These are phyloP conservation scores for Cyaniris semiargus DNA, from an alignment of 2,888 invertebrate species.

Conservation along the genomic window DNA sequence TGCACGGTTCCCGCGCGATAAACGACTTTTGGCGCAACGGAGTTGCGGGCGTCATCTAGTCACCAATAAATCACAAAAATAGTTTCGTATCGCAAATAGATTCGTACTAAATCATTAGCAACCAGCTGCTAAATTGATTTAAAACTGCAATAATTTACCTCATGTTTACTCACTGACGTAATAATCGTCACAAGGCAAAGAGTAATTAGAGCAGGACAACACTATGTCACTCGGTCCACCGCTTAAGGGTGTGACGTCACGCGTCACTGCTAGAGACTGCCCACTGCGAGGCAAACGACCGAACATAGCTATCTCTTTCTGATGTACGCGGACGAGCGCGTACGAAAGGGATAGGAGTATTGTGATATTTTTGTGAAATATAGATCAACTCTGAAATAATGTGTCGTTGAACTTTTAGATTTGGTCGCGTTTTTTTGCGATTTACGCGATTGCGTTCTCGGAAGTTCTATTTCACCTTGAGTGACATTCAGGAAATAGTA, in stretches of 20 bases:
- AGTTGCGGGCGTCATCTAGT: not conserved
- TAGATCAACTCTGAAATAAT: conserved; percentile 74
- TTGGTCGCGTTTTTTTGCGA: conserved; percentile 31
- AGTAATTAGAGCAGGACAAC: conserved; percentile 65
- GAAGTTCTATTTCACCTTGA: conserved; percentile 7
- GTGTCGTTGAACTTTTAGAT: conserved; percentile 64
- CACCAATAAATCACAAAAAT: not conserved
- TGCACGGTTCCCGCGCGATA: too few species aligned
- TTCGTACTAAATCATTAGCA: not conserved
- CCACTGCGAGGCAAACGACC: conserved; percentile 57
- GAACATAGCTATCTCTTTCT: conserved; percentile 56
- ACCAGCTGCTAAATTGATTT: conserved; percentile 8
- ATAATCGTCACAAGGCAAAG: conserved; percentile 46
- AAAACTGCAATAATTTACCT: conserved; percentile 1
- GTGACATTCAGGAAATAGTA: not conserved
- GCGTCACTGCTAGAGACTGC: conserved; percentile 70
- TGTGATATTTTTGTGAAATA: conserved; percentile 72
- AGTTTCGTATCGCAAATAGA: not conserved
- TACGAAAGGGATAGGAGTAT: conserved; percentile 57
- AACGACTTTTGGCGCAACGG: not conserved
- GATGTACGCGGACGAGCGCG: conserved; percentile 35
- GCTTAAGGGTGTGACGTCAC: conserved; percentile 69
- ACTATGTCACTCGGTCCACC: conserved; percentile 49
- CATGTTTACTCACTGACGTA: conserved; percentile 20
- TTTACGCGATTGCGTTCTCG: conserved; percentile 25